A percentile compares a stretch with the other conserved stretches of the same genome.
These are phyloP conservation scores for Danio choprae DNA, from an alignment of 2,797 vertebrate species.

Conservation along the genomic window DNA sequence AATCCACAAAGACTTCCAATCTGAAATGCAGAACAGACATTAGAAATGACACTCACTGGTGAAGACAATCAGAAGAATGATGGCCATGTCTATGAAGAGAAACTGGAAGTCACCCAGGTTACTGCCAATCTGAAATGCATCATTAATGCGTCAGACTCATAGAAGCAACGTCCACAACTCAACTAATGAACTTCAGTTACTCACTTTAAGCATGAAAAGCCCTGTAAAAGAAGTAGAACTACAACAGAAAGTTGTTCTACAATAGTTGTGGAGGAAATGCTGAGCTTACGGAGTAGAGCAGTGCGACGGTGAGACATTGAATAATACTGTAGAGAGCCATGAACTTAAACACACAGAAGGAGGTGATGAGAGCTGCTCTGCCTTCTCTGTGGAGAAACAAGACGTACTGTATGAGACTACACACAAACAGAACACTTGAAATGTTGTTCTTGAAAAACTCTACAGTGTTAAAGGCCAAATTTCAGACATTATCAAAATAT, in stretches of 20 bases:
- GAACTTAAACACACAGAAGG: constrained; percentile 99
- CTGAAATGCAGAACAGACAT: neutral
- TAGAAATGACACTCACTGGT: constrained; percentile 87
- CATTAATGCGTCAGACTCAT: neutral
- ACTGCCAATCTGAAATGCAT: constrained; percentile 86
- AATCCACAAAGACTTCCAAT: too few relatives aligned
- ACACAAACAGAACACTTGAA: neutral
- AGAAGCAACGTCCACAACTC: neutral
- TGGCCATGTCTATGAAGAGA: constrained; percentile 97
- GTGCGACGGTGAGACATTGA: constrained; percentile 96
- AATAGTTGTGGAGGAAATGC: neutral
- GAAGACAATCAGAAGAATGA: constrained; percentile 95
- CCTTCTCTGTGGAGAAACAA: constrained; percentile 86
- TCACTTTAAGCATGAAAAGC: neutral
- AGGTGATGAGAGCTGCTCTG: constrained; percentile 95
- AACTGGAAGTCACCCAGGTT: constrained; percentile 98
- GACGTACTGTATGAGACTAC: neutral
- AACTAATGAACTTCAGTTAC: neutral
- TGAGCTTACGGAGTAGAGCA: constrained; percentile 93
- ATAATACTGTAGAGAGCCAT: constrained; percentile 99
- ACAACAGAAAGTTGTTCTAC: neutral
- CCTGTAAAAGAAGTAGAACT: neutral
- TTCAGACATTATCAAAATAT: neutral
- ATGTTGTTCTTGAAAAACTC: neutral
- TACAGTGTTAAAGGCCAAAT: neutral